Evolutionary conservation across 2,888 invertebrate species (phyloP).

Genomic region (Apodemia zela): DNA sequence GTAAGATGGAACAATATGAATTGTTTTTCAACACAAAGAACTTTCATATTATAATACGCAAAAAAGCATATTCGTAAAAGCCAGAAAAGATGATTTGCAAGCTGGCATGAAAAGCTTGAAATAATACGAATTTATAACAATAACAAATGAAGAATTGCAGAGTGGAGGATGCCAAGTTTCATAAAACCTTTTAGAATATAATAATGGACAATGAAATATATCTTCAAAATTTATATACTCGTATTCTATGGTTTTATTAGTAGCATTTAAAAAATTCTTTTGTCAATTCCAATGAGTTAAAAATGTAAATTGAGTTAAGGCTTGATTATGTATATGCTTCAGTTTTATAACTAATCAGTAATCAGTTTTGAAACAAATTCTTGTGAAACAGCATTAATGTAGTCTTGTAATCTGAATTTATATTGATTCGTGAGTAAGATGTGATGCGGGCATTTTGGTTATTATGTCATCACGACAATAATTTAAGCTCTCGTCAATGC

Average conservation of each 20-base stretch:
- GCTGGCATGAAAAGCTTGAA: not conserved
- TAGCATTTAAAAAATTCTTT: not conserved
- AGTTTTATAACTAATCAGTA: too few species aligned
- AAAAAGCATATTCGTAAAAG: not conserved
- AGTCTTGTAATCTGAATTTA: too few species aligned
- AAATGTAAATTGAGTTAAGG: too few species aligned
- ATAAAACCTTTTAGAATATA: not conserved
- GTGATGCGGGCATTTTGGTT: too few species aligned
- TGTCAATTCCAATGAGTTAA: not conserved
- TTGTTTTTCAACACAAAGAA: not conserved
- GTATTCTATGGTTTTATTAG: not conserved
- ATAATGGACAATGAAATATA: not conserved
- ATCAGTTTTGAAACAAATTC: too few species aligned
- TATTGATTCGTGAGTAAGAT: too few species aligned
- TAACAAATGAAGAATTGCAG: not conserved
- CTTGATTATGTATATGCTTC: too few species aligned
- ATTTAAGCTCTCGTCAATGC: too few species aligned
- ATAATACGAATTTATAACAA: conserved; percentile 8
- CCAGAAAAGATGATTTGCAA: not conserved
- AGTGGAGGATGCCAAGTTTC: not conserved
- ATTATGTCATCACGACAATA: too few species aligned
- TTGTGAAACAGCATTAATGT: too few species aligned
- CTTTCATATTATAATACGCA: not conserved
- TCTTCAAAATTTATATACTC: not conserved
- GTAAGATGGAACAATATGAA: not conserved